phyloP scores from a whole-genome alignment of 2,888 invertebrate species.

The Parnassius mnemosyne region DNA sequence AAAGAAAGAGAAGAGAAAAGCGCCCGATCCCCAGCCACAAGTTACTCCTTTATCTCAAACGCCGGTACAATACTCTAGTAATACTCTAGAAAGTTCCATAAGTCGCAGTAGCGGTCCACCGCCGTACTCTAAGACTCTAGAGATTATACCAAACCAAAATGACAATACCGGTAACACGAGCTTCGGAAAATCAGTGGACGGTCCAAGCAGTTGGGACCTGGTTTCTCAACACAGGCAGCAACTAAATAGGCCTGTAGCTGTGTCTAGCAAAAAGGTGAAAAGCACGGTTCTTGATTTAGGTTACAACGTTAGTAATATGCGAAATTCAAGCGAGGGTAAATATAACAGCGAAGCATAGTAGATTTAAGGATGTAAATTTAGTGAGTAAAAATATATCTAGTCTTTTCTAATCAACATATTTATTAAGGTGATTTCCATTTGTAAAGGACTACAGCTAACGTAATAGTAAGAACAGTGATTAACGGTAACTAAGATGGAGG shows the following conservation, averaged over 20 bases:
- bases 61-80: conserved; percentile 44
- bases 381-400: conserved; percentile 13
- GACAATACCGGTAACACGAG: conserved; percentile 54
- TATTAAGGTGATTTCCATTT: conserved; percentile 6
- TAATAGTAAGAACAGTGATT: too few species aligned
- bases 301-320: conserved; percentile 44
- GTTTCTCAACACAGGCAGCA: conserved; percentile 76
- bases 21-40: conserved; percentile 19
- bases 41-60: conserved; percentile 27
- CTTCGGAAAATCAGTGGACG: conserved; percentile 52
- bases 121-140: conserved; percentile 48
- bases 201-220: conserved; percentile 72
- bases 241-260: conserved; percentile 43
- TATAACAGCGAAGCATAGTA: conserved; percentile 56
- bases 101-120: conserved; percentile 66
- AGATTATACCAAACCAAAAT: conserved; percentile 36
- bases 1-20: conserved; percentile 38
- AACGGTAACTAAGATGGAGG: too few species aligned
- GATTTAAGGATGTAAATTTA: conserved; percentile 2
- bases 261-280: conserved; percentile 26
- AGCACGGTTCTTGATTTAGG: conserved; percentile 59
- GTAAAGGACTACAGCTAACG: too few species aligned
- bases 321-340: conserved; percentile 28
- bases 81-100: conserved; percentile 68
- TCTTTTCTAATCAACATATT: conserved; percentile 17